phyloP scores from a whole-genome alignment of 2,113 vertebrate genomes.

The Zosterops hypoxanthus region DNA sequence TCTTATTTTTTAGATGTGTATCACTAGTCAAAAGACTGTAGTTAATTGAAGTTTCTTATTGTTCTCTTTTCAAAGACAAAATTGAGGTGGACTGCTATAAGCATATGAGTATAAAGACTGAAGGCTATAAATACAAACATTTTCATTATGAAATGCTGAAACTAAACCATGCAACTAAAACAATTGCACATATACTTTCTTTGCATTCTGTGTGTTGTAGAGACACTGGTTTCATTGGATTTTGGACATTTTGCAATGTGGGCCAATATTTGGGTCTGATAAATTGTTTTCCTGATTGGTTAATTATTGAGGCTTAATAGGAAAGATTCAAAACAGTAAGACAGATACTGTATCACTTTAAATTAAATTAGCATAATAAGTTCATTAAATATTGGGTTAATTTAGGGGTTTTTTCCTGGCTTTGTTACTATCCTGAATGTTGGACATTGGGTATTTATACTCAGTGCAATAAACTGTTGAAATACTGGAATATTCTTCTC shows the following conservation, averaged over 20 bases:
- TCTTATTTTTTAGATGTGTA: neutral
- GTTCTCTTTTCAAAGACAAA: neutral
- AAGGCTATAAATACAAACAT: neutral
- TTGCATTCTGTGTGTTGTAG: neutral
- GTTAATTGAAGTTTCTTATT: neutral
- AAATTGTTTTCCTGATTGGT: neutral
- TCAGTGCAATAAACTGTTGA: neutral
- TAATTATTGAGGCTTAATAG: neutral
- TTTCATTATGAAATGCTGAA: neutral
- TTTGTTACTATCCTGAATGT: neutral
- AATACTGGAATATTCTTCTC: neutral
- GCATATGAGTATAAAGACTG: neutral
- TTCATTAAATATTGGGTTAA: neutral
- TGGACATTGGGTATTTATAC: neutral
- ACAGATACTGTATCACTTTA: neutral
- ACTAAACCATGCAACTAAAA: neutral
- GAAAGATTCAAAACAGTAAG: neutral
- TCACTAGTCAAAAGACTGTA: neutral
- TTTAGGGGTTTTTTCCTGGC: neutral
- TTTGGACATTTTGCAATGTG: neutral
- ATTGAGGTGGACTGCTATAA: neutral
- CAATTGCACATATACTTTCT: neutral
- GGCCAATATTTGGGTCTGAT: neutral
- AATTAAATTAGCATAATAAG: neutral
- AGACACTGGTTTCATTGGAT: neutral